A percentile compares a stretch with the other conserved stretches of the same genome.
phyloP scores from a whole-genome alignment of 2,797 vertebrate species.

The Phrynocephalus forsythii region DNA sequence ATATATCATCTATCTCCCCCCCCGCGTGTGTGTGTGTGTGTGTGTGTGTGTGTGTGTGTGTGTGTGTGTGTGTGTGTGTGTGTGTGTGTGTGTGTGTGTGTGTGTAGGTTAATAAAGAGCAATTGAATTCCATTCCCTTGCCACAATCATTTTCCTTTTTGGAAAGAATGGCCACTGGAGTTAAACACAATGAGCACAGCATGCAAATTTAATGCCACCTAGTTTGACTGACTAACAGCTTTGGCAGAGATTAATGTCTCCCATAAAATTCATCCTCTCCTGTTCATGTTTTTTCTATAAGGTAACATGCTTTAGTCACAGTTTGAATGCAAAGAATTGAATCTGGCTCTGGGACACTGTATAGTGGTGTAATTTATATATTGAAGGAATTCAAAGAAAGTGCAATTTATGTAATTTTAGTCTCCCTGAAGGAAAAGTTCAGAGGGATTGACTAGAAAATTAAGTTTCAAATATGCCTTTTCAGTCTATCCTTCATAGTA shows the following conservation, averaged over 20 bases:
- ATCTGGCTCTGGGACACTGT: conserved; percentile 29
- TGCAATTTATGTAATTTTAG: conserved; percentile 55
- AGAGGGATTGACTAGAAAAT: conserved; percentile 60
- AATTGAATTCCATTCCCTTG: neutral
- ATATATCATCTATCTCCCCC: neutral
- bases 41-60: too few relatives aligned
- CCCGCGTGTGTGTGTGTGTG: neutral
- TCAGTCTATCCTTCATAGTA: conserved; percentile 58
- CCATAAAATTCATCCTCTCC: conserved; percentile 24
- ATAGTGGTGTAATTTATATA: conserved; percentile 14
- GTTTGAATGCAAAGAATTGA: conserved; percentile 46
- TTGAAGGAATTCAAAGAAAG: conserved; percentile 58
- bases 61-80: too few relatives aligned
- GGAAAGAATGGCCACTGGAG: conserved; percentile 17
- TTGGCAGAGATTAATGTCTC: conserved; percentile 38
- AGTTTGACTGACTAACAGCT: conserved; percentile 17
- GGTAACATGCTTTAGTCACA: conserved; percentile 41
- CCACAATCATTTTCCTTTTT: conserved; percentile 15
- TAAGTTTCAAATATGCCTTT: conserved; percentile 51
- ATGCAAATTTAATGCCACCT: neutral
- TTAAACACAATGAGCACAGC: conserved; percentile 4
- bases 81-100: too few relatives aligned
- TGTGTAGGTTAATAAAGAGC: neutral
- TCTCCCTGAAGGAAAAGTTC: conserved; percentile 55
- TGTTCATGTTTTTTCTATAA: conserved; percentile 41